Conservation (phyloP, 1,140 invertebrate genomes). For the Achroia grisella region DNA sequence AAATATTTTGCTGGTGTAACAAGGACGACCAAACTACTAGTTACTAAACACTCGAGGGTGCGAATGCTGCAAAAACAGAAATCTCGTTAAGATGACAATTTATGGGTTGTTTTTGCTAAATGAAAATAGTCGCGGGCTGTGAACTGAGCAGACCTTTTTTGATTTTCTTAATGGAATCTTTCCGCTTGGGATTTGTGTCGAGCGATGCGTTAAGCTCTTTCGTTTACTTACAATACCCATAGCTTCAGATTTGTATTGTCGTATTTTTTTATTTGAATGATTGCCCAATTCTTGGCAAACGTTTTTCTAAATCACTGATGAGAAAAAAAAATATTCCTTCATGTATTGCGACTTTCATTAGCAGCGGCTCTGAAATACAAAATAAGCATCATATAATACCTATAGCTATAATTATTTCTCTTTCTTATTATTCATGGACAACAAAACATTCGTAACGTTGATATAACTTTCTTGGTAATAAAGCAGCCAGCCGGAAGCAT, state of each 20-base stretch:
- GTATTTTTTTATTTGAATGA: slow-evolving; percentile 18
- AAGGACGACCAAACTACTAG: slow-evolving; percentile 33
- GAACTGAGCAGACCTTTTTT: slow-evolving; percentile 70
- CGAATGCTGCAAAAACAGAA: slow-evolving; percentile 67
- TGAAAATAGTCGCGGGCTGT: slow-evolving; percentile 67
- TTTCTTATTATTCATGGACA: slow-evolving; percentile 24
- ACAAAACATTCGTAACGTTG: slow-evolving; percentile 30
- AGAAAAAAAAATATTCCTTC: not conserved
- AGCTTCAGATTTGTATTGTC: slow-evolving; percentile 30
- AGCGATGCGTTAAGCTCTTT: slow-evolving; percentile 54
- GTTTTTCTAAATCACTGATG: no score
- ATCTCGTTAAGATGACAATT: slow-evolving; percentile 73
- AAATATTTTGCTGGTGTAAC: slow-evolving; percentile 10
- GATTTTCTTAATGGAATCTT: slow-evolving; percentile 74
- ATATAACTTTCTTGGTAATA: slow-evolving; percentile 57
- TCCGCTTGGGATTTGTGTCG: slow-evolving; percentile 64
- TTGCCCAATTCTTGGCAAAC: slow-evolving; percentile 9
- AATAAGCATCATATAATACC: no score
- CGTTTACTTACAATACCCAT: slow-evolving; percentile 39
- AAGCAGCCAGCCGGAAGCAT: slow-evolving; percentile 54
- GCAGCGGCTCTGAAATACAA: no score
- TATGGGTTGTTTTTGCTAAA: slow-evolving; percentile 73
- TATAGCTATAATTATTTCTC: slow-evolving; percentile 27
- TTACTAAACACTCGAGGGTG: slow-evolving; percentile 45
- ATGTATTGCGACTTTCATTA: not conserved